Evolutionary conservation across 2,888 invertebrate genomes (phyloP).

Genomic region (Pomacea canaliculata): DNA sequence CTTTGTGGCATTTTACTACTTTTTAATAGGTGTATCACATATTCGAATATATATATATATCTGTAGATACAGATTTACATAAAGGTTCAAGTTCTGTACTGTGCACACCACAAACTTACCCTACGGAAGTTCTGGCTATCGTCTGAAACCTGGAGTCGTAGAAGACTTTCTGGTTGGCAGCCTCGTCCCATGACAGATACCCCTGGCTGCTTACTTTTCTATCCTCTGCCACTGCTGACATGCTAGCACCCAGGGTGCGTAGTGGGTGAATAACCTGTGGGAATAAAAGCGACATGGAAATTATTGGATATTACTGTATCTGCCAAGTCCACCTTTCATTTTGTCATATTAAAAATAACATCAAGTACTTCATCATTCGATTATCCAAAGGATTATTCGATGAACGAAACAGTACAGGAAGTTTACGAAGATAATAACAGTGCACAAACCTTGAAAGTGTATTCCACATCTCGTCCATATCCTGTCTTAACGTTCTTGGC

Average conservation of each 20-base stretch:
- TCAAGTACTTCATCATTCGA: too few relatives aligned
- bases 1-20: too few relatives aligned
- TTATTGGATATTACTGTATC: neutral
- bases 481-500: slow-evolving; percentile 38
- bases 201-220: slow-evolving; percentile 34
- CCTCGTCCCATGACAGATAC: slow-evolving; percentile 46
- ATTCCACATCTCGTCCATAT: slow-evolving; percentile 14
- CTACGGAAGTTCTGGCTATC: slow-evolving; percentile 22
- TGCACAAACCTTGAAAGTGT: slow-evolving; percentile 16
- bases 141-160: slow-evolving; percentile 31
- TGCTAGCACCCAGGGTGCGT: slow-evolving; percentile 44
- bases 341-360: too few relatives aligned
- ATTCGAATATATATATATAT: too few relatives aligned
- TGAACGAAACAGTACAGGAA: too few relatives aligned
- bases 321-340: too few relatives aligned
- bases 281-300: neutral
- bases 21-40: too few relatives aligned
- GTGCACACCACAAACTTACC: neutral
- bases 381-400: too few relatives aligned
- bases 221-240: slow-evolving; percentile 29
- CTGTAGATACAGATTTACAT: too few relatives aligned
- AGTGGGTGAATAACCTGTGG: slow-evolving; percentile 39
- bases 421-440: too few relatives aligned
- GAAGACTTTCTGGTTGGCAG: slow-evolving; percentile 36
- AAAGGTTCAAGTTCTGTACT: too few relatives aligned